These are phyloP conservation scores for Coluber constrictor DNA, from an alignment of 2,797 vertebrate genomes.

Conservation along the genomic window DNA sequence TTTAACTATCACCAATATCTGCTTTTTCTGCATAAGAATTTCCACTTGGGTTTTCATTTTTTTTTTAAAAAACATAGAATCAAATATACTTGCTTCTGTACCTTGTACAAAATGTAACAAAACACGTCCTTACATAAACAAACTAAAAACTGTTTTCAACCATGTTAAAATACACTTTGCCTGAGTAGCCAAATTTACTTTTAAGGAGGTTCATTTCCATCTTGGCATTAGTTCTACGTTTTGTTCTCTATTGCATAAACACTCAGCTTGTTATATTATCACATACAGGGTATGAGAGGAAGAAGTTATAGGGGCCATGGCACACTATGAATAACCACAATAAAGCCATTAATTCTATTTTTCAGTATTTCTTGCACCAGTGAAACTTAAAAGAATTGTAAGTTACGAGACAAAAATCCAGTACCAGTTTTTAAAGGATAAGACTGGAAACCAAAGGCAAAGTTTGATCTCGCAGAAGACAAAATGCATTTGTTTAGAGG, in stretches of 20 bases:
- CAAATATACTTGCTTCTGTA: neutral
- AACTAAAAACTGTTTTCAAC: neutral
- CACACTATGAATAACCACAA: neutral
- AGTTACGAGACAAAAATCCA: neutral
- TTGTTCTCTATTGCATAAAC: neutral
- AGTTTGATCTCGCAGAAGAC: neutral
- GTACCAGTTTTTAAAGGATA: neutral
- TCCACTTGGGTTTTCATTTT: neutral
- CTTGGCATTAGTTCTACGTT: neutral
- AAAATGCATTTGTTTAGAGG: neutral
- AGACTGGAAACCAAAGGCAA: neutral
- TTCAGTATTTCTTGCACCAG: too few relatives aligned
- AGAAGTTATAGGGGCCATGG: neutral
- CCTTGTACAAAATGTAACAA: neutral
- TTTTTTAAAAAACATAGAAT: too few relatives aligned
- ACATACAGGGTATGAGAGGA: neutral
- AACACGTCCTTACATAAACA: neutral
- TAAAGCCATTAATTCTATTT: neutral
- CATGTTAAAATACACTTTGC: neutral
- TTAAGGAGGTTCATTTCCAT: too few relatives aligned
- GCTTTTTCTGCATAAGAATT: neutral
- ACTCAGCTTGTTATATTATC: neutral
- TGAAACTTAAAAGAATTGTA: neutral
- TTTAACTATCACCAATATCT: neutral
- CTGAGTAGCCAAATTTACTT: neutral